A percentile compares a stretch with the other conserved stretches of the same genome.
Conservation (phyloP, 2,888 invertebrate species). For the Caenorhabditis wallacei region DNA sequence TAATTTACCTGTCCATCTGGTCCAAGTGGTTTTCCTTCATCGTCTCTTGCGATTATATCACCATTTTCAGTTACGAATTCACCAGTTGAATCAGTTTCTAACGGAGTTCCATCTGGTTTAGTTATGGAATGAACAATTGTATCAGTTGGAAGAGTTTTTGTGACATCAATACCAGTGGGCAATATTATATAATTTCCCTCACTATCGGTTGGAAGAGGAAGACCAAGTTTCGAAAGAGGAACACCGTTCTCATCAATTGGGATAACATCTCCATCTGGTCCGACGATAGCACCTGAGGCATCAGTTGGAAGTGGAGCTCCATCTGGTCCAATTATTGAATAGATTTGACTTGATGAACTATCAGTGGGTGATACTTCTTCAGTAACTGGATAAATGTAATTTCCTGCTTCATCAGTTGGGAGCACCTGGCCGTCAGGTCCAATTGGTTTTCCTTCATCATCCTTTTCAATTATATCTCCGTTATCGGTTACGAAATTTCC, state of each 20-base stretch:
- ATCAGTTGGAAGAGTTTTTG: conserved; percentile 35
- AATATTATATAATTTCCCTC: conserved; percentile 53
- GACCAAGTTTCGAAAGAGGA: conserved; percentile 69
- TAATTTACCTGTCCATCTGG: no score
- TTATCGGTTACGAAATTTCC: conserved; percentile 30
- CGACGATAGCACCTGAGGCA: conserved; percentile 68
- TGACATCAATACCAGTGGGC: conserved; percentile 21
- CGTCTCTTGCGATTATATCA: conserved; percentile 45
- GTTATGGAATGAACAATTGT: conserved; percentile 57
- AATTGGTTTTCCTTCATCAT: conserved; percentile 56
- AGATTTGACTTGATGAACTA: no score
- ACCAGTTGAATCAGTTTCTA: conserved; percentile 72
- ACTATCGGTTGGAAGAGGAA: conserved; percentile 71
- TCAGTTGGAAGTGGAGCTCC: conserved; percentile 64
- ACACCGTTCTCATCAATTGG: conserved; percentile 66
- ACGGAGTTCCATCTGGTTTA: conserved; percentile 53
- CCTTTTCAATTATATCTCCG: conserved; percentile 37
- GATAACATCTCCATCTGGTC: conserved; percentile 62
- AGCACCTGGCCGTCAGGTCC: conserved; percentile 54
- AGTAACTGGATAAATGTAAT: conserved; percentile 56
- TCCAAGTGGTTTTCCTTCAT: conserved; percentile 59
- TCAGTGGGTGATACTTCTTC: no score
- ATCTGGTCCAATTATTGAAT: conserved; percentile 65
- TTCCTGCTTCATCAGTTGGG: conserved; percentile 67
- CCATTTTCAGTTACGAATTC: conserved; percentile 61